Conservation (phyloP, 2,888 invertebrate species). For the Auanema sp. region DNA sequence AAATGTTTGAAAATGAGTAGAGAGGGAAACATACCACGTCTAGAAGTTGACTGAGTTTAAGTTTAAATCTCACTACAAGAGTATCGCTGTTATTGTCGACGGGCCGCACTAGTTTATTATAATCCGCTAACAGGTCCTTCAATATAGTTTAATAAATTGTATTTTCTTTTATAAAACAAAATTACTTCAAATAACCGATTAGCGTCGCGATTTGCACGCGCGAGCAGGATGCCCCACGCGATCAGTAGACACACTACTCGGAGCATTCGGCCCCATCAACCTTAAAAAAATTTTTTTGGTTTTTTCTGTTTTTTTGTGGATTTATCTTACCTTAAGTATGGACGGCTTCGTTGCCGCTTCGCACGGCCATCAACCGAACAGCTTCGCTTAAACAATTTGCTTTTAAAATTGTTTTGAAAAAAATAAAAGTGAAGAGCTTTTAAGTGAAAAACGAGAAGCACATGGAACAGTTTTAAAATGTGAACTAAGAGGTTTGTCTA, state of each 20-base stretch:
- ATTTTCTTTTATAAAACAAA: neutral
- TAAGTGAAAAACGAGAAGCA: neutral
- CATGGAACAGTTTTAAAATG: neutral
- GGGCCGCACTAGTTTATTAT: slow-evolving; percentile 64
- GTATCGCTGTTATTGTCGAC: slow-evolving; percentile 69
- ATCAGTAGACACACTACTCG: slow-evolving; percentile 18
- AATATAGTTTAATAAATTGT: neutral
- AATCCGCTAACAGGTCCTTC: slow-evolving; percentile 41
- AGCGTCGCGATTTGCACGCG: slow-evolving; percentile 47
- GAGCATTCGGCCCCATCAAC: slow-evolving; percentile 25
- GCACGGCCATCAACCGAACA: slow-evolving; percentile 20
- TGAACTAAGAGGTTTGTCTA: slow-evolving; percentile 1
- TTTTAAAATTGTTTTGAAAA: neutral
- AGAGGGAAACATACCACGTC: slow-evolving; percentile 66
- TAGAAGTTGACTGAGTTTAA: slow-evolving; percentile 78
- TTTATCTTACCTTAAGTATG: slow-evolving; percentile 14
- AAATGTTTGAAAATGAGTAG: neutral
- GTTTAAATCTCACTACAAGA: slow-evolving; percentile 67
- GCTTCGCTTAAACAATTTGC: slow-evolving; percentile 2
- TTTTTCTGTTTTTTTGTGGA: neutral
- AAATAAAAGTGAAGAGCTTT: neutral
- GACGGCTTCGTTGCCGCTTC: slow-evolving; percentile 19
- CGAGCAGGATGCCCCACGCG: slow-evolving; percentile 19
- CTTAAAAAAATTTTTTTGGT: slow-evolving; percentile 4
- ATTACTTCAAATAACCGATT: slow-evolving; percentile 53